A percentile compares a stretch with the other conserved stretches of the same genome.
These are phyloP conservation scores for Morpho deidamia DNA, from an alignment of 2,888 invertebrate species.

Conservation along the genomic window DNA sequence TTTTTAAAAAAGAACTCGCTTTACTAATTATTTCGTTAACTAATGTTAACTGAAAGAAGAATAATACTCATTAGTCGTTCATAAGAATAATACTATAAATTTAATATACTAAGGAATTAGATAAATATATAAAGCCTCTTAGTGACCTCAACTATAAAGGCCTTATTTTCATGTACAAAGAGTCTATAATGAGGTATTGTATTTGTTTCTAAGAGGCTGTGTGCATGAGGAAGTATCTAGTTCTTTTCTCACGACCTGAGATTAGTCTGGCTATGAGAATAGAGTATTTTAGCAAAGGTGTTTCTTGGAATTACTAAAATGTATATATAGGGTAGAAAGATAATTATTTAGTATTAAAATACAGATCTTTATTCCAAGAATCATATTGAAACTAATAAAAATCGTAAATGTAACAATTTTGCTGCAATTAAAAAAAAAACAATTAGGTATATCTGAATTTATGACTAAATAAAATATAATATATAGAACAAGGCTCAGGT, in stretches of 20 bases:
- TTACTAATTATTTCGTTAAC: too few species aligned
- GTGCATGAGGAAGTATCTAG: slow-evolving; percentile 3
- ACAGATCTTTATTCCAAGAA: neutral
- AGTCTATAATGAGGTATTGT: slow-evolving; percentile 1
- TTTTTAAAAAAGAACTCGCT: too few species aligned
- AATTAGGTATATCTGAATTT: too few species aligned
- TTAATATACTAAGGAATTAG: slow-evolving; percentile 13
- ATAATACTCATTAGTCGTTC: too few species aligned
- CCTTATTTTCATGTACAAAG: neutral
- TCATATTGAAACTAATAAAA: too few species aligned
- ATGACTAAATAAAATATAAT: too few species aligned
- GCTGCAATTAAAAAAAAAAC: too few species aligned
- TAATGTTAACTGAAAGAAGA: too few species aligned
- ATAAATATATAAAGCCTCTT: neutral
- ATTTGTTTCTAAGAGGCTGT: neutral
- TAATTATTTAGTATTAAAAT: too few species aligned
- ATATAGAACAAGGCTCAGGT: too few species aligned
- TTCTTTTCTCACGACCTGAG: slow-evolving; percentile 19
- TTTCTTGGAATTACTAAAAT: neutral
- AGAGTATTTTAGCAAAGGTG: neutral
- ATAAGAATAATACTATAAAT: slow-evolving; percentile 10
- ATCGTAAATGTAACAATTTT: too few species aligned
- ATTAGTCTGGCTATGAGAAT: slow-evolving; percentile 9
- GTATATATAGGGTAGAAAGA: too few species aligned
- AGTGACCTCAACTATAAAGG: neutral